A percentile compares a stretch with the other conserved stretches of the same genome.
Evolutionary conservation across 2,113 vertebrate species (phyloP).

Genomic region (Phaethon lepturus): DNA sequence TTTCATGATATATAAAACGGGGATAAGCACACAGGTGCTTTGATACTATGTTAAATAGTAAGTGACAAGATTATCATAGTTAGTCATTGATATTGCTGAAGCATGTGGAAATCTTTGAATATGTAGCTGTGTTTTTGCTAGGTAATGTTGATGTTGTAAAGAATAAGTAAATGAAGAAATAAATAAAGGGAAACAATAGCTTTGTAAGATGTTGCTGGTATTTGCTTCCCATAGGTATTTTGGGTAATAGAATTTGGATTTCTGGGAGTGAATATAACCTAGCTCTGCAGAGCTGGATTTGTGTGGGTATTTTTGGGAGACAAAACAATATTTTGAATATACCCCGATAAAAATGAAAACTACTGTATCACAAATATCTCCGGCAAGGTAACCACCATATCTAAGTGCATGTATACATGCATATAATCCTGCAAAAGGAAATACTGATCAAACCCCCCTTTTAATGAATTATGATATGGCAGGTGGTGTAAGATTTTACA

Average conservation of each 20-base stretch:
- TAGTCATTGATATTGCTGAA: neutral
- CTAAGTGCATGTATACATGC: no score
- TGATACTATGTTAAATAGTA: neutral
- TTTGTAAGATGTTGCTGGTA: neutral
- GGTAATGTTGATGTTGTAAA: neutral
- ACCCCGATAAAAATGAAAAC: neutral
- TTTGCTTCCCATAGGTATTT: neutral
- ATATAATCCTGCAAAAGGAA: neutral
- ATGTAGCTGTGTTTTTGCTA: neutral
- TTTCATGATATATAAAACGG: neutral
- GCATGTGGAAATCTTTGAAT: neutral
- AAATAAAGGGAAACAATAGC: neutral
- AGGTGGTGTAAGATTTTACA: neutral
- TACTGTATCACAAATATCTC: neutral
- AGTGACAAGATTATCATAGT: neutral
- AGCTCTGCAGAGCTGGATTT: neutral
- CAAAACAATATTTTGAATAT: neutral
- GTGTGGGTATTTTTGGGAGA: neutral
- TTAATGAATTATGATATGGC: neutral
- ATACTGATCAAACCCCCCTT: neutral
- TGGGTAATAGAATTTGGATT: neutral
- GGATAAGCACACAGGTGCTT: neutral
- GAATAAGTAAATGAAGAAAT: neutral
- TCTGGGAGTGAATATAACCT: neutral
- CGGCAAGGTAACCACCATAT: neutral